Conservation (phyloP, 2,888 invertebrate species). For the Dendrolimus pini region DNA sequence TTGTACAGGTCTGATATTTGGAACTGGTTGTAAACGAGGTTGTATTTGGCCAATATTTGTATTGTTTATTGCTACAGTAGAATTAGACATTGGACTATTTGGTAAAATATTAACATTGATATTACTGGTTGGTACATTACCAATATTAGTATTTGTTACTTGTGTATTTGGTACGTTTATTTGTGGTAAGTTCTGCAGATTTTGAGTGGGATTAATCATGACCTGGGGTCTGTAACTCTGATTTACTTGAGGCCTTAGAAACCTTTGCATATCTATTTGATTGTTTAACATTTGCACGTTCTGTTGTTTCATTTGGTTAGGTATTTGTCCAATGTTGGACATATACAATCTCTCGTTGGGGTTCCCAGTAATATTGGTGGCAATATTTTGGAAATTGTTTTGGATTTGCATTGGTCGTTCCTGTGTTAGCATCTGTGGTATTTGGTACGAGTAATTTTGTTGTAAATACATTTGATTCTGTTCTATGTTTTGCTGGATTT, state of each 20-base stretch:
- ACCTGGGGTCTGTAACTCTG: conserved; percentile 5
- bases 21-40: conserved; percentile 6
- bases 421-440: conserved; percentile 42
- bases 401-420: conserved; percentile 29
- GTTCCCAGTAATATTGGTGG: not conserved
- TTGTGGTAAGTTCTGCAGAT: conserved; percentile 13
- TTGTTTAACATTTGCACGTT: conserved; percentile 13
- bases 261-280: conserved; percentile 9
- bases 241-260: conserved; percentile 2
- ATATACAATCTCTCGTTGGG: conserved; percentile 29
- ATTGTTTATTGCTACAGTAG: not conserved
- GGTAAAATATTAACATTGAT: conserved; percentile 1
- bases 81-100: conserved; percentile 8
- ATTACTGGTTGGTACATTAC: conserved; percentile 7
- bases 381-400: conserved; percentile 11
- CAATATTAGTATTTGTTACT: conserved; percentile 23
- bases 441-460: conserved; percentile 48
- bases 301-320: conserved; percentile 1
- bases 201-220: conserved; percentile 7
- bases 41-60: conserved; percentile 12
- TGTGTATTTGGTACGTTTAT: conserved; percentile 4
- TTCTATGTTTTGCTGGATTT: conserved; percentile 45
- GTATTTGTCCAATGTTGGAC: conserved; percentile 17
- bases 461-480: conserved; percentile 54
- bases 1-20: conserved; percentile 10